phyloP scores from a whole-genome alignment of 64 coral and sea anemone genomes.

The Stichodactyla helianthus region DNA sequence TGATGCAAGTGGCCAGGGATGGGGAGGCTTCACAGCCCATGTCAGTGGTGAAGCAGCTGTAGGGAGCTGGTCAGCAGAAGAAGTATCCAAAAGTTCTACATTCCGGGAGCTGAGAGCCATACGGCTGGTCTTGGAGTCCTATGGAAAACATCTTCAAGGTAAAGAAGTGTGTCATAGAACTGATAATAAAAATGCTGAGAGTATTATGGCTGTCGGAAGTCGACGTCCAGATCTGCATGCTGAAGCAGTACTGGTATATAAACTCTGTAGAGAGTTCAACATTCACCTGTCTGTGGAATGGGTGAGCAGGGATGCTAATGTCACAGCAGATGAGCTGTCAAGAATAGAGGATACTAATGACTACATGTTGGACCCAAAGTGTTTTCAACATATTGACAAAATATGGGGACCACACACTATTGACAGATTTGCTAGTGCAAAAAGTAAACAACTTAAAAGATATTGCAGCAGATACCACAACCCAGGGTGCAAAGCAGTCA shows the following conservation, averaged over 20 bases:
- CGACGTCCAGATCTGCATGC: background rate
- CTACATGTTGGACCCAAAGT: constrained; percentile 16
- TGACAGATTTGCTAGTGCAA: constrained; percentile 14
- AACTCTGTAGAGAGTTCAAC: background rate
- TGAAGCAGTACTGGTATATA: constrained; percentile 17
- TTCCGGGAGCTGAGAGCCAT: constrained; percentile 2
- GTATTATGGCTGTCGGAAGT: constrained; percentile 7
- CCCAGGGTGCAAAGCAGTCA: constrained; percentile 31
- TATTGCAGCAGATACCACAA: too few species aligned
- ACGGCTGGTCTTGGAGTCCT: constrained; percentile 11
- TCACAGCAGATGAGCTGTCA: too few species aligned
- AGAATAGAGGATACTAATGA: too few species aligned
- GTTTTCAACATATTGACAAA: background rate
- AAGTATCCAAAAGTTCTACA: constrained; percentile 14
- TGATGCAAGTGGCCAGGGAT: constrained; percentile 29
- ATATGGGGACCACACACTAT: constrained; percentile 20
- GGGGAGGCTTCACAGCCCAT: constrained; percentile 16
- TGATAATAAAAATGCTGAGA: constrained; percentile 20
- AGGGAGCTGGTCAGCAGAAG: constrained; percentile 9
- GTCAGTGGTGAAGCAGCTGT: background rate
- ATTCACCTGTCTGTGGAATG: constrained; percentile 26
- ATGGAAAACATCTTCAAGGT: background rate
- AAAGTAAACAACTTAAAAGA: too few species aligned
- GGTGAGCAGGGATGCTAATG: constrained; percentile 1
- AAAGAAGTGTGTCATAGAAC: constrained; percentile 1